Evolutionary conservation across 2,888 invertebrate species (phyloP).

Genomic region (Branchellion lobata): DNA sequence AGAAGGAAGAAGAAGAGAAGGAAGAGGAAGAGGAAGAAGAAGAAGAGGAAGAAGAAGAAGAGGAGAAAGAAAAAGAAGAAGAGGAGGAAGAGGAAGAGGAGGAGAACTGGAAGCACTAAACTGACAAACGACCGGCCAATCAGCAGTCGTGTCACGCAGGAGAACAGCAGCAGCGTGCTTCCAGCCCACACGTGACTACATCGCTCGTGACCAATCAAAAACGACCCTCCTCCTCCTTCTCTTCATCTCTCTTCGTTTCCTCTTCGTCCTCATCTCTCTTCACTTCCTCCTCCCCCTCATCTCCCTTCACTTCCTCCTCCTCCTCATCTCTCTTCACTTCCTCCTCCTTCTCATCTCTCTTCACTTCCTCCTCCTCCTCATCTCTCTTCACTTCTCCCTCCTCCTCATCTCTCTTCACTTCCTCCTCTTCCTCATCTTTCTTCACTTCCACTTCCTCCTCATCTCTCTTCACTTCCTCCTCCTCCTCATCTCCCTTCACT

Average conservation of each 20-base stretch:
- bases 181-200: background rate
- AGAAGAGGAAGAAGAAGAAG: background rate
- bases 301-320: slow-evolving; percentile 19
- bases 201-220: background rate
- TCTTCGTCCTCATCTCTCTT: background rate
- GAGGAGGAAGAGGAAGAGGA: background rate
- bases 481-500: background rate
- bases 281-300: background rate
- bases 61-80: slow-evolving; percentile 8
- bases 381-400: slow-evolving; percentile 21
- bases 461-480: background rate
- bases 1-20: slow-evolving; percentile 1
- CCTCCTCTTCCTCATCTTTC: slow-evolving; percentile 16
- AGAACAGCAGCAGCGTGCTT: slow-evolving; percentile 33
- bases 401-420: slow-evolving; percentile 26
- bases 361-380: slow-evolving; percentile 33
- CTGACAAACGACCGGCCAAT: slow-evolving; percentile 13
- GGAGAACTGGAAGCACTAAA: slow-evolving; percentile 31
- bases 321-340: slow-evolving; percentile 37
- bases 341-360: slow-evolving; percentile 35
- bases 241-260: slow-evolving; percentile 1
- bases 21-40: background rate
- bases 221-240: slow-evolving; percentile 7
- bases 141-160: slow-evolving; percentile 22
- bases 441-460: slow-evolving; percentile 28